Percentiles rank a stretch among this genome's conserved stretches.
Evolutionary conservation across 2,888 invertebrate species (phyloP).

Genomic region (Drosophila testacea): DNA sequence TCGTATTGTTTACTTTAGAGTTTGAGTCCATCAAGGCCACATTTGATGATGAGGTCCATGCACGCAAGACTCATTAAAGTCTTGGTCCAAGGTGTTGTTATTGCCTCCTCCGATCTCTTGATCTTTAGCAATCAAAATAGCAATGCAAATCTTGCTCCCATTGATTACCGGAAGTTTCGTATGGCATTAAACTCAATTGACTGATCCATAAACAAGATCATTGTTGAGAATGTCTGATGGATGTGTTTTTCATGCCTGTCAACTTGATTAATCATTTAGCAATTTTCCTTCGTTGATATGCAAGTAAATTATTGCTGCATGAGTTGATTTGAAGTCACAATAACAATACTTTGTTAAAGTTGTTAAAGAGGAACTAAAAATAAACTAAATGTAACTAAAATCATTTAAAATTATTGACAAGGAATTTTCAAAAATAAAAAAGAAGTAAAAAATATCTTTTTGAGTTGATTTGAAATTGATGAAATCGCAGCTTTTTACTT

Average conservation of each 20-base stretch:
- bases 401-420: no score
- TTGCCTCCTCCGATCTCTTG: background rate
- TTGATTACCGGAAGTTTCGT: slow-evolving; percentile 62
- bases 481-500: background rate
- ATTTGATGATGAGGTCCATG: slow-evolving; percentile 45
- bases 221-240: slow-evolving; percentile 24
- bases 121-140: background rate
- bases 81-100: slow-evolving; percentile 21
- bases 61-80: slow-evolving; percentile 32
- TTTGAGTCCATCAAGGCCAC: slow-evolving; percentile 60
- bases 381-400: no score
- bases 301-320: background rate
- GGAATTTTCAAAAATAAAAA: no score
- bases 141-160: slow-evolving; percentile 7
- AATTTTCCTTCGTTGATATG: slow-evolving; percentile 18
- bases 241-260: slow-evolving; percentile 56
- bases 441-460: no score
- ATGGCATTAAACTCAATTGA: slow-evolving; percentile 52
- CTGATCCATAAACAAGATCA: slow-evolving; percentile 52
- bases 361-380: no score
- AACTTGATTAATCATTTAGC: slow-evolving; percentile 34
- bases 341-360: no score
- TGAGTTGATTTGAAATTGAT: background rate
- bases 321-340: background rate
- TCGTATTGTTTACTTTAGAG: slow-evolving; percentile 40